Evolutionary conservation across 2,888 invertebrate genomes (phyloP).

Genomic region (Scelioninae gen. 1): DNA sequence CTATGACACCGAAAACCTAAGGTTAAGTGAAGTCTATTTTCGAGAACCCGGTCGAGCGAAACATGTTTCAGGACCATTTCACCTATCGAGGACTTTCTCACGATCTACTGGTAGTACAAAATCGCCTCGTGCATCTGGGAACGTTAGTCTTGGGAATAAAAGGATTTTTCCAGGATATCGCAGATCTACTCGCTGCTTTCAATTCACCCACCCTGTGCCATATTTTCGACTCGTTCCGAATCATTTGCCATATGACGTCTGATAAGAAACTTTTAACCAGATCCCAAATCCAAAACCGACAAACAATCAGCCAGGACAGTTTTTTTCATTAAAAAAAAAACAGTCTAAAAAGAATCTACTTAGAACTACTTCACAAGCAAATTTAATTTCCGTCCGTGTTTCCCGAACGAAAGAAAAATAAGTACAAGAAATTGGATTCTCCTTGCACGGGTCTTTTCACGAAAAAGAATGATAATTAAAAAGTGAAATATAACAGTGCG

Average conservation of each 20-base stretch:
- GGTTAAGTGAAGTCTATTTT: slow-evolving; percentile 59
- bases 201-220: slow-evolving; percentile 46
- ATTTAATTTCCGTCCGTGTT: slow-evolving; percentile 47
- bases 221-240: slow-evolving; percentile 71
- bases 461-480: slow-evolving; percentile 38
- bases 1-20: slow-evolving; percentile 30
- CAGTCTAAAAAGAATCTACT: too few species aligned
- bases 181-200: slow-evolving; percentile 42
- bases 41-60: slow-evolving; percentile 43
- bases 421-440: slow-evolving; percentile 39
- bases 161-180: slow-evolving; percentile 52
- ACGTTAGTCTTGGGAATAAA: slow-evolving; percentile 59
- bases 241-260: slow-evolving; percentile 68
- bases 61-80: slow-evolving; percentile 63
- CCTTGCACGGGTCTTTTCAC: background rate
- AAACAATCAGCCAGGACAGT: background rate
- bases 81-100: slow-evolving; percentile 59
- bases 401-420: slow-evolving; percentile 37
- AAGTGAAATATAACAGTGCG: slow-evolving; percentile 11
- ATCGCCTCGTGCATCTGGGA: slow-evolving; percentile 38
- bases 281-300: slow-evolving; percentile 6
- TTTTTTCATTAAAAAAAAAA: slow-evolving; percentile 27
- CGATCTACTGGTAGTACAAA: slow-evolving; percentile 39
- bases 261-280: slow-evolving; percentile 48
- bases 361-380: slow-evolving; percentile 6